phyloP scores from a whole-genome alignment of 1,140 invertebrate species.

The Papilio aristodemus region DNA sequence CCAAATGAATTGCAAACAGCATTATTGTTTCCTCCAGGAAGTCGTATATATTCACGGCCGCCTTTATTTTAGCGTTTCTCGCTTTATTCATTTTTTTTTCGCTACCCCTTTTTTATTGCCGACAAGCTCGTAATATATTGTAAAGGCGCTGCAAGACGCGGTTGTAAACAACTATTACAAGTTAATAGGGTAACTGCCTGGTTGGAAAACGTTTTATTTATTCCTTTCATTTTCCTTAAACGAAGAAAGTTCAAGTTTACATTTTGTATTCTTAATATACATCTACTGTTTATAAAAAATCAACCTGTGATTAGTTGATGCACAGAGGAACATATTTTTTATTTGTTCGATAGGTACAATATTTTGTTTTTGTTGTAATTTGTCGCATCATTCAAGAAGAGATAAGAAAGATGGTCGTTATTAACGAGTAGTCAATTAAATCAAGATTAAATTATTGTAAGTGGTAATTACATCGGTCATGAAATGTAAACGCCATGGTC shows the following conservation, averaged over 20 bases:
- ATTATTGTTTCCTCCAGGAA: slow-evolving; percentile 80
- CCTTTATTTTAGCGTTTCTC: slow-evolving; percentile 78
- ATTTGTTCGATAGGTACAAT: too few species aligned
- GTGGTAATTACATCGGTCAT: slow-evolving; percentile 24
- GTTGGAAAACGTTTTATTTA: slow-evolving; percentile 43
- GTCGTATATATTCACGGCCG: slow-evolving; percentile 78
- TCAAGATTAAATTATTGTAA: slow-evolving; percentile 24
- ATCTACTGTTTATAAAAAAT: too few species aligned
- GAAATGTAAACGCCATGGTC: slow-evolving; percentile 20
- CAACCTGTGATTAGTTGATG: too few species aligned
- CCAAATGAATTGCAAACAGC: slow-evolving; percentile 80
- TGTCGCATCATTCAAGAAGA: not conserved
- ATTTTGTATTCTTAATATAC: slow-evolving; percentile 23
- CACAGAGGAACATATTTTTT: too few species aligned
- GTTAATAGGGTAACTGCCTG: slow-evolving; percentile 63
- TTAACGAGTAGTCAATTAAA: not conserved
- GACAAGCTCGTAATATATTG: slow-evolving; percentile 77
- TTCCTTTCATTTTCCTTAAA: slow-evolving; percentile 35
- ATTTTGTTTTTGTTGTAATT: too few species aligned
- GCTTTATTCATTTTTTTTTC: slow-evolving; percentile 75
- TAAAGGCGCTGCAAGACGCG: slow-evolving; percentile 68
- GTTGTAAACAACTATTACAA: slow-evolving; percentile 79
- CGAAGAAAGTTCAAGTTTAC: slow-evolving; percentile 18
- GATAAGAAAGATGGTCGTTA: not conserved
- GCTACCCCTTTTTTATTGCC: slow-evolving; percentile 77